phyloP scores from a whole-genome alignment of 2,888 invertebrate genomes.

The Alentia gelatinosa region DNA sequence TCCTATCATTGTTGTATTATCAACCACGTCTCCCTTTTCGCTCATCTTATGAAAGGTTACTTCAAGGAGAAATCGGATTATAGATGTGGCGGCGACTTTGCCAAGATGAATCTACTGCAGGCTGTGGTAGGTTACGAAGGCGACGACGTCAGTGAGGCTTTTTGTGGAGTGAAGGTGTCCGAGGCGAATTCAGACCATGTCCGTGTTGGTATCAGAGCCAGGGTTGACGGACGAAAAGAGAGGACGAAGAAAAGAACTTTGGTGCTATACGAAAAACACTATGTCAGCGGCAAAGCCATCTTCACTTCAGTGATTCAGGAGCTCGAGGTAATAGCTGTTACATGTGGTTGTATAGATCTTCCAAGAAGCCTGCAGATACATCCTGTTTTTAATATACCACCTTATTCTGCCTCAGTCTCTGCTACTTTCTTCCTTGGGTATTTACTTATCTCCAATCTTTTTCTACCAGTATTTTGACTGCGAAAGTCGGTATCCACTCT shows the following conservation, averaged over 20 bases:
- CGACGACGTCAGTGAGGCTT: neutral
- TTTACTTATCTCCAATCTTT: too few relatives aligned
- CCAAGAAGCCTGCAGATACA: too few relatives aligned
- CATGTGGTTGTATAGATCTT: too few relatives aligned
- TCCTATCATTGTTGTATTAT: too few relatives aligned
- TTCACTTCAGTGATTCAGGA: neutral
- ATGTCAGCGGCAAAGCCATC: neutral
- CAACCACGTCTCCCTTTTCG: too few relatives aligned
- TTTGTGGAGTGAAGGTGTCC: slow-evolving; percentile 50
- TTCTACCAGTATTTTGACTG: too few relatives aligned
- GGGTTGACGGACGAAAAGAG: neutral
- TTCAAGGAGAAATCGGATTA: slow-evolving; percentile 13
- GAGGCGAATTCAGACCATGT: neutral
- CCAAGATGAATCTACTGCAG: slow-evolving; percentile 31
- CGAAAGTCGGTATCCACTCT: too few relatives aligned
- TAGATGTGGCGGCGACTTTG: slow-evolving; percentile 13
- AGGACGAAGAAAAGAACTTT: neutral
- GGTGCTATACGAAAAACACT: slow-evolving; percentile 14
- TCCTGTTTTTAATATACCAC: too few relatives aligned
- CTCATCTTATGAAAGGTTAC: too few relatives aligned
- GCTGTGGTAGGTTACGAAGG: slow-evolving; percentile 33
- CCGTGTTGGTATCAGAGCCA: neutral
- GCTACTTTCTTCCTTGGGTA: too few relatives aligned
- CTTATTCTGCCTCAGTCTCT: too few relatives aligned
- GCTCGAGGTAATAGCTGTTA: neutral